Evolutionary conservation across 2,113 vertebrate species (phyloP), one percentile per base, ranked within the genome.

Genomic region (Callionymus lyra): DNA sequence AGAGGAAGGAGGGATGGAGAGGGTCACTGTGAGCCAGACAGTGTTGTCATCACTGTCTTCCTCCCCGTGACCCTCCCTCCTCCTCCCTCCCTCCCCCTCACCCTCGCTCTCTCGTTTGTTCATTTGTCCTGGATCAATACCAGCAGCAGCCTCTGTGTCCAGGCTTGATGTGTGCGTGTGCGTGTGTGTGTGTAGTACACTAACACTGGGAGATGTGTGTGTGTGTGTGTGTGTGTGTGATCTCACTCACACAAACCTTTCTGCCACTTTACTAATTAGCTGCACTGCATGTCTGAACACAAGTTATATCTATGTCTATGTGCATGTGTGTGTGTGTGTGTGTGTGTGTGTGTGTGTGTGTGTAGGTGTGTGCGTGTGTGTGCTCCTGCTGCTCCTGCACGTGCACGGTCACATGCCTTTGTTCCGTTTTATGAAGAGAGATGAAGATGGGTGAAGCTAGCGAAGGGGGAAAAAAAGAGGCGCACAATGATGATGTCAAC

Each of bases 41-140:
- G 56, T 66, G 65, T 72, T n/a, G n/a, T n/a, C n/a, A n/a, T n/a
- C n/a, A n/a, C n/a, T n/a, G n/a, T n/a, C n/a, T n/a, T n/a, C n/a
- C 65, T 47, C 42, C 43, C 48, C 10, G 36, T 43, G 44, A 38
- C 6, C 57, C 42, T 53, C 44, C 44, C 57, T 53, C 47, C 46
- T 49, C 31, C 15, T 36, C 16, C 9, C 6, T 4, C 27, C 21
- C 42, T 43, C 60, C 53, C n/a, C n/a, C n/a, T n/a, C n/a, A n/a
- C n/a, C n/a, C n/a, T n/a, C n/a, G n/a, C n/a, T n/a, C 48, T 31
- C 44, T 47, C 48, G 34, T 56, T 69, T 54, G 42, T 47, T 68
- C 44, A 60, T 76, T 59, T 61, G 59, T 56, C 47, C 59, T 12
- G 60, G 59, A 77, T 76, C 79, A 59, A 79, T 74, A 68, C 17